Evolutionary conservation across 2,888 invertebrate genomes (phyloP).

Genomic region (Pachydiplax longipennis): DNA sequence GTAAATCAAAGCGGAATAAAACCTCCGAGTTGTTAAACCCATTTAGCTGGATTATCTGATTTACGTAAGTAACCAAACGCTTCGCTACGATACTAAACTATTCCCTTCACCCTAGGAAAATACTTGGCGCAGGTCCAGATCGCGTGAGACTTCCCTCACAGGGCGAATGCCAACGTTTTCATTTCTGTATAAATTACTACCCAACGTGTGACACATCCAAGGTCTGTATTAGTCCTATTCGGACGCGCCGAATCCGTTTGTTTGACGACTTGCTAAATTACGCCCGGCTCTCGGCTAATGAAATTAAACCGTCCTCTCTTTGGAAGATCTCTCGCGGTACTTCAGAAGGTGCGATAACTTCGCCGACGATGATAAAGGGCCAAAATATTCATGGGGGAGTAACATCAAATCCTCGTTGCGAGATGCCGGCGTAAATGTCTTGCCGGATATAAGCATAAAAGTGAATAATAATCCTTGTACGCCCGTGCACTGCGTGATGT

Average conservation of each 20-base stretch:
- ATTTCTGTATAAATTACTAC: background rate
- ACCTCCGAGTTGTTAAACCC: no score
- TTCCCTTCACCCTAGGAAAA: background rate
- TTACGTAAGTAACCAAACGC: no score
- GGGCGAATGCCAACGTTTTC: background rate
- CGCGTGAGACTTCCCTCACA: background rate
- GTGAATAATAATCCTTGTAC: background rate
- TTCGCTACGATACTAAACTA: background rate
- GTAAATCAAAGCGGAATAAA: no score
- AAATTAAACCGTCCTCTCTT: background rate
- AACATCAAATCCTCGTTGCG: background rate
- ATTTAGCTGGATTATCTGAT: no score
- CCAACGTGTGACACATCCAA: background rate
- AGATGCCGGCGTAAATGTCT: background rate
- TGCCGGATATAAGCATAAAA: background rate
- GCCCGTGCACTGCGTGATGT: background rate
- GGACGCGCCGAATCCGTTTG: background rate
- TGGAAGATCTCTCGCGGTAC: background rate
- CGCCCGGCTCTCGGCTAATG: background rate
- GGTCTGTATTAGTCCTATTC: background rate
- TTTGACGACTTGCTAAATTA: background rate
- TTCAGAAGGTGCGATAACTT: background rate
- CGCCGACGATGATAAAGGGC: background rate
- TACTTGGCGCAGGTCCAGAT: background rate
- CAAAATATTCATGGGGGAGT: background rate